Conservation (phyloP, 2,113 vertebrate species). For the Porphyrio hochstetteri region DNA sequence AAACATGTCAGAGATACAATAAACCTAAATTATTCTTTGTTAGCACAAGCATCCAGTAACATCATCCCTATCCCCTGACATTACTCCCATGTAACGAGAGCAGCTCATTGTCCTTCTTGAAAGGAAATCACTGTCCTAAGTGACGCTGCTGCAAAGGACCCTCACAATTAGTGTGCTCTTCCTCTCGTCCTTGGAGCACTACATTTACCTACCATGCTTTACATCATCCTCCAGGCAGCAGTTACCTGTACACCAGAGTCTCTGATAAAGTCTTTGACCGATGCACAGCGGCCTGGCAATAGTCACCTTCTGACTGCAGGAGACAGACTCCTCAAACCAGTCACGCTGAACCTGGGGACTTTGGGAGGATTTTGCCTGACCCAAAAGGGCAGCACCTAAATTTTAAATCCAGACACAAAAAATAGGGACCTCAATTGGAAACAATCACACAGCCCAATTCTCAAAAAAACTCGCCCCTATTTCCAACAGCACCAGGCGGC, state of each 20-base stretch:
- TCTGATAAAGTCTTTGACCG: not conserved
- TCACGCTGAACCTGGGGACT: not conserved
- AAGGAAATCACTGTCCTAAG: not conserved
- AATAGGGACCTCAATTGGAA: not conserved
- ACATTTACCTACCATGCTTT: not conserved
- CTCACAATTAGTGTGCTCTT: not conserved
- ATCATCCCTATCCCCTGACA: not conserved
- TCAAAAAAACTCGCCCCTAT: not conserved
- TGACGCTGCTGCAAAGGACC: not conserved
- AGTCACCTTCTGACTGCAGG: not conserved
- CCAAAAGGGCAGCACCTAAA: rapidly evolving
- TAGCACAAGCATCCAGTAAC: not conserved
- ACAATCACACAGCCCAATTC: rapidly evolving
- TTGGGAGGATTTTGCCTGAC: not conserved
- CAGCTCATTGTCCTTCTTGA: not conserved
- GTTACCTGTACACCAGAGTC: not conserved
- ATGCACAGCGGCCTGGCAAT: rapidly evolving
- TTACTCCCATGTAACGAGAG: not conserved
- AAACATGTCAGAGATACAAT: not conserved
- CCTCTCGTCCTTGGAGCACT: not conserved
- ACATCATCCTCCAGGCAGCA: not conserved
- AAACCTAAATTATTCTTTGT: not conserved
- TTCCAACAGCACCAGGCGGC: not conserved
- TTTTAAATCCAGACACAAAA: not conserved
- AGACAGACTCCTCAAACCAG: not conserved